Evolutionary conservation across 2,113 vertebrate species (phyloP).

Genomic region (Cyanistes caeruleus): DNA sequence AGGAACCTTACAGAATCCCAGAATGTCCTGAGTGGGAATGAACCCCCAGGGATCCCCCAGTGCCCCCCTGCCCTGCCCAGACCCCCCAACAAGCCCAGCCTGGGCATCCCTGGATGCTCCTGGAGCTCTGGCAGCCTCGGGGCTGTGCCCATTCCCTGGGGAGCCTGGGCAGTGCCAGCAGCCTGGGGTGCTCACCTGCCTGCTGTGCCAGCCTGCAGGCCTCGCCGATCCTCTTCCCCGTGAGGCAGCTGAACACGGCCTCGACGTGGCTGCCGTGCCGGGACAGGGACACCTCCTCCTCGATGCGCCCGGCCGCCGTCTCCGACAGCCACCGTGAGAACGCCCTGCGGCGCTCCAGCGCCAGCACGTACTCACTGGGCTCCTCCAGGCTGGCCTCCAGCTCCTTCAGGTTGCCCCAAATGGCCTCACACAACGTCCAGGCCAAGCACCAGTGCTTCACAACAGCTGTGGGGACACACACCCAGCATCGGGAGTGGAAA

Average conservation of each 20-base stretch:
- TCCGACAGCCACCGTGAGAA: conserved; percentile 89
- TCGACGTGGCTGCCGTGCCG: conserved; percentile 73
- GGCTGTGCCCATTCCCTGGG: neutral
- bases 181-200: conserved; percentile 72
- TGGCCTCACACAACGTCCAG: conserved; percentile 89
- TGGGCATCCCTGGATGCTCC: neutral
- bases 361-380: conserved; percentile 74
- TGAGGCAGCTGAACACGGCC: conserved; percentile 93
- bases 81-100: accelerated
- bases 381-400: conserved; percentile 73
- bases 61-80: neutral
- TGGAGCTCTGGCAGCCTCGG: neutral
- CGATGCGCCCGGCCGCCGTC: conserved; percentile 78
- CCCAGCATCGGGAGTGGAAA: accelerated
- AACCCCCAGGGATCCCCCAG: neutral
- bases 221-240: conserved; percentile 85
- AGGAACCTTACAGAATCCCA: neutral
- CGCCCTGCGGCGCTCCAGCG: conserved; percentile 83
- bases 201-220: conserved; percentile 91
- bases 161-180: neutral
- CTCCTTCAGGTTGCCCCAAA: conserved; percentile 87
- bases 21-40: neutral
- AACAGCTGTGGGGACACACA: neutral
- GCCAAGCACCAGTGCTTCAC: conserved; percentile 84
- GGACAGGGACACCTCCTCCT: conserved; percentile 81